Evolutionary conservation across 2,888 invertebrate genomes (phyloP).

Genomic region (Agonopterix arenella): DNA sequence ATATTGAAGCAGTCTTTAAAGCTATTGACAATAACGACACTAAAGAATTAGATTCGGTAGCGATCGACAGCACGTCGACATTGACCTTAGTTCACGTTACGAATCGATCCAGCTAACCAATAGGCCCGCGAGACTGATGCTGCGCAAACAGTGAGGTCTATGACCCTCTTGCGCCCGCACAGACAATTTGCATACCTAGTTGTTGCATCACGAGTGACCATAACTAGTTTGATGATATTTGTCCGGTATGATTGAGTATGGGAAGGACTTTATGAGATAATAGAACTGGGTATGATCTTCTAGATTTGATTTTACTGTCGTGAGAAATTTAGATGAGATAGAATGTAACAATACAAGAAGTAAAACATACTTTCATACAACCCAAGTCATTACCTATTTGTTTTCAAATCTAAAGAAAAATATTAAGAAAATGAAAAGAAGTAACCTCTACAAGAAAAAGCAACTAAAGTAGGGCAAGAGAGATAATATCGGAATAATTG

Average conservation of each 20-base stretch:
- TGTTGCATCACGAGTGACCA: conserved; percentile 59
- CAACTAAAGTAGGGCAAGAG: no score
- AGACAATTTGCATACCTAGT: conserved; percentile 67
- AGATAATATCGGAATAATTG: no score
- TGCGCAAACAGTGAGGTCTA: conserved; percentile 57
- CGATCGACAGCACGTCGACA: conserved; percentile 65
- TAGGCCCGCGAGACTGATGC: conserved; percentile 49
- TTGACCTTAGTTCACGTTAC: conserved; percentile 65
- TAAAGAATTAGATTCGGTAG: conserved; percentile 45
- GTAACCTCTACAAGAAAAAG: no score
- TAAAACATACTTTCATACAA: no score
- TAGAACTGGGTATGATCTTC: not conserved
- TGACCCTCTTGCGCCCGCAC: conserved; percentile 42
- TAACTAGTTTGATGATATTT: conserved; percentile 49
- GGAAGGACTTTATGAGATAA: not conserved
- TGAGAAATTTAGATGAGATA: no score
- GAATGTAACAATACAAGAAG: no score
- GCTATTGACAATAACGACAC: not conserved
- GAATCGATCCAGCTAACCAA: conserved; percentile 63
- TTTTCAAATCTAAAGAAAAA: no score
- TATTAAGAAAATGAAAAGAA: no score
- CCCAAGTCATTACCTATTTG: no score
- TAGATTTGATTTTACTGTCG: not conserved
- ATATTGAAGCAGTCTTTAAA: not conserved
- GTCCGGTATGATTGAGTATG: conserved; percentile 17